A percentile compares a stretch with the other conserved stretches of the same genome.
These are phyloP conservation scores for Rhagium mordax DNA, from an alignment of 2,888 invertebrate genomes.

Conservation along the genomic window DNA sequence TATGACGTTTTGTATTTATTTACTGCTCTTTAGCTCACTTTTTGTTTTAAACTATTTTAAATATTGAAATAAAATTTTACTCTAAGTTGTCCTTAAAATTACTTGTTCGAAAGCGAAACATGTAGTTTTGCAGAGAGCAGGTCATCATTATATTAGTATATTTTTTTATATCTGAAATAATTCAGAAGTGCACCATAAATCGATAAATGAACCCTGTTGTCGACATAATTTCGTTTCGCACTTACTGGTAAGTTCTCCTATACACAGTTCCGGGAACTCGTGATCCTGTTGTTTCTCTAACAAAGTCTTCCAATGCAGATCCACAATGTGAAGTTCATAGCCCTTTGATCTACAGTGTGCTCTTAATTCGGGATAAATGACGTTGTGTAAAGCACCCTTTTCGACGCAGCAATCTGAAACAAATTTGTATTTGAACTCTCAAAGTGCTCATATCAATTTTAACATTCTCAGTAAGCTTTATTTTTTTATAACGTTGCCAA, in stretches of 20 bases:
- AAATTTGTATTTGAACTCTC: constrained; percentile 9
- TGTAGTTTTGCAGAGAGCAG: too few species aligned
- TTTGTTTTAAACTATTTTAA: too few species aligned
- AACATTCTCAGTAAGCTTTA: neutral
- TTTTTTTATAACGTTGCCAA: neutral
- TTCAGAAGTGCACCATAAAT: too few species aligned
- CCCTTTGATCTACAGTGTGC: constrained; percentile 80
- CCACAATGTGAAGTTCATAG: constrained; percentile 85
- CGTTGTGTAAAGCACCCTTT: constrained; percentile 82
- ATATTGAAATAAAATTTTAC: too few species aligned
- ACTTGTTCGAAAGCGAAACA: too few species aligned
- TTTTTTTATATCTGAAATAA: too few species aligned
- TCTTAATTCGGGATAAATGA: constrained; percentile 80
- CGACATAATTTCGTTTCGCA: neutral
- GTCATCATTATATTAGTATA: too few species aligned
- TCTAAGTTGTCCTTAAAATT: too few species aligned
- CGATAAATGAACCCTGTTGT: too few species aligned
- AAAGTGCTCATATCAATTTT: neutral
- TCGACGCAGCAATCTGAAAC: constrained; percentile 82
- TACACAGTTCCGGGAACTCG: constrained; percentile 84
- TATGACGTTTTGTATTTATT: too few species aligned
- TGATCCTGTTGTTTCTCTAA: constrained; percentile 85
- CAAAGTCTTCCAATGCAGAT: constrained; percentile 84
- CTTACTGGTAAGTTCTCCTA: constrained; percentile 80
- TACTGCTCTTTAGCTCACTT: too few species aligned